These are phyloP conservation scores for Laspeyria flexula DNA, from an alignment of 2,888 invertebrate genomes.

Conservation along the genomic window DNA sequence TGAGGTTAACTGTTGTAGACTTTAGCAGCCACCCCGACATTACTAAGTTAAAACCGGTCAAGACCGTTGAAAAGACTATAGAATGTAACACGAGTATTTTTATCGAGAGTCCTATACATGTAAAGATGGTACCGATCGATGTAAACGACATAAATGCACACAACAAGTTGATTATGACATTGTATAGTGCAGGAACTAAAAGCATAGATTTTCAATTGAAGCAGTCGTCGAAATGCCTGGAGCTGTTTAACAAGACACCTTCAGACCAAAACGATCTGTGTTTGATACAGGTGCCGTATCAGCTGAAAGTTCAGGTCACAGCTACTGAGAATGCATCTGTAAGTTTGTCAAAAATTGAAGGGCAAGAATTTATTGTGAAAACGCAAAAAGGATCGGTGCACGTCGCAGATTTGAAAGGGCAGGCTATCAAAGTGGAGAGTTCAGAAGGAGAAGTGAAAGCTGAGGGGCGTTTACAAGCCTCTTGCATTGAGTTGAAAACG, in stretches of 20 bases:
- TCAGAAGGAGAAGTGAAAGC: conserved; percentile 67
- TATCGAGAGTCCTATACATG: conserved; percentile 82
- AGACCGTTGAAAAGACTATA: conserved; percentile 81
- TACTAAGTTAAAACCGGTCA: conserved; percentile 75
- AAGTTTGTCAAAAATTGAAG: conserved; percentile 73
- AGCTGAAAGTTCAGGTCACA: conserved; percentile 76
- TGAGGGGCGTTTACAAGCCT: conserved; percentile 72
- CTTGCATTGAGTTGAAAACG: conserved; percentile 75
- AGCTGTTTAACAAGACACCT: conserved; percentile 73
- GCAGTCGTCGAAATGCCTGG: conserved; percentile 78
- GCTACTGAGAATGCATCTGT: conserved; percentile 78
- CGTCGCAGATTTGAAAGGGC: conserved; percentile 72
- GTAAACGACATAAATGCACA: conserved; percentile 76
- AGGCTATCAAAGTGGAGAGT: conserved; percentile 75
- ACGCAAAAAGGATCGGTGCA: conserved; percentile 75
- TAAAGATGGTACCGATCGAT: conserved; percentile 79
- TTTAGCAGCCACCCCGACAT: conserved; percentile 76
- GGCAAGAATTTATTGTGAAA: conserved; percentile 76
- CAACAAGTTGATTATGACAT: conserved; percentile 76
- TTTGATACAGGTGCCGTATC: conserved; percentile 79
- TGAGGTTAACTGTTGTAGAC: conserved; percentile 81
- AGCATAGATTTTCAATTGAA: conserved; percentile 80
- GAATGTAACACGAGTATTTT: conserved; percentile 79
- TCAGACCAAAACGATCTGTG: conserved; percentile 78
- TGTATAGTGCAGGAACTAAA: conserved; percentile 78